Evolutionary conservation across 2,113 vertebrate genomes (phyloP), one percentile per base, ranked within the genome.

Genomic region (Oreochromis spilurus): DNA sequence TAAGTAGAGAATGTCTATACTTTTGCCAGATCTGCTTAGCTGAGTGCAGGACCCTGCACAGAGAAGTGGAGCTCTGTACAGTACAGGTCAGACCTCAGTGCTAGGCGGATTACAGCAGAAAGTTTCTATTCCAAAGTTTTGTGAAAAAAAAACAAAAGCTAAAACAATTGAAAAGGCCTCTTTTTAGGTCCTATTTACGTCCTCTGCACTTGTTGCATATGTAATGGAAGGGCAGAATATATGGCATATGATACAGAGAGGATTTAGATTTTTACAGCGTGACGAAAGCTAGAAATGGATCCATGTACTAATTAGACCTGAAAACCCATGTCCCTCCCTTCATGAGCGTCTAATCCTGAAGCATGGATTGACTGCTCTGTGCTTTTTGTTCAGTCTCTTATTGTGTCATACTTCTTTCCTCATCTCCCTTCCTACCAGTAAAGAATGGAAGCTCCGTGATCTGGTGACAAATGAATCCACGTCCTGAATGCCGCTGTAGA

Each of bases 391-490:
- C 11, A 67, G 10, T 77, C 31, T 75, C 45, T 52, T 43, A 65
- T 88, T 91, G 82, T 82, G 80, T 70, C 82, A 85, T 6, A 57
- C 84, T 82, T 84, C 72, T 90, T 67, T 89, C 75, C 50, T 77
- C 70, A 90, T 82, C 65, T 87, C 43, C 40, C 36, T 36, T 45
- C 67, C 50, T 38, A 62, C 88, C 54, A 83, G 2, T 67, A 54
- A 80, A 75, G 57, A 87, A 82, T 87, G 1, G 13, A 87, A 81
- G 54, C 57, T 82, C 82, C 11, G 24, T 81, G 84, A 36, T 70
- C 24, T 89, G 81, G 77, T 9, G 6, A 81, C 67, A 70, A 82
- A 88, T 84, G 3, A 86, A 88, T 89, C 79, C 17, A 10, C 29
- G 21, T 14, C 6, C 81, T 92, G 26, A 83, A 85, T 43, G 43